Evolutionary conservation across 2,888 invertebrate genomes (phyloP), one percentile per base, ranked within the genome.

Genomic region (Gerris lacustris): DNA sequence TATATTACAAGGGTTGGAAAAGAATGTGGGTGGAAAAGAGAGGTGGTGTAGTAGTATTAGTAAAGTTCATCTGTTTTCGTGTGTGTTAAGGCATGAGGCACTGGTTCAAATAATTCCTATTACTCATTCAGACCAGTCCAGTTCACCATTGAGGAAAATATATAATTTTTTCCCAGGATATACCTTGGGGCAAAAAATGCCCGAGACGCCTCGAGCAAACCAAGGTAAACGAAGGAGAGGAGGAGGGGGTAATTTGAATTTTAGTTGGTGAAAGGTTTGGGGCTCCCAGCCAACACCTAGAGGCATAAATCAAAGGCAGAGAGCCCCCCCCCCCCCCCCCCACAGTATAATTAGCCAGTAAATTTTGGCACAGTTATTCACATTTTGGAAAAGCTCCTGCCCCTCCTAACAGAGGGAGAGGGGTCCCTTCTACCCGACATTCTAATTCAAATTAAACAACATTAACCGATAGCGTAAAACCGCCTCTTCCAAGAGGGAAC

Each of bases 371-470:
- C 15, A 55, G 55, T 55, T 31, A 31, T 31, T 55, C 55, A 55
- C 55, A 55, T 55, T 55, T 55, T 11, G 55, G 55, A 15, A 55
- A 15, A 55, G 15, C 55, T 55, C 55, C 15, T 55, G 11, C 55
- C 55, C 55, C 9, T 11, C 55, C 55, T 11, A 55, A 55, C 11
- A 55, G 55, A 15, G 55, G 55, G 55, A 55, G 55, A 15, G 9
- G 55, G 55, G 55, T 55, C 55, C 15, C 55, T 11, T 55, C 55
- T 55, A 31, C 55, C 15, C 55, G 15, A 55, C 55, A 55, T 55
- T 55, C 55, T 55, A 55, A 55, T 55, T 55, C 55, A 55, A 55
- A 55, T 55, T 55, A 55, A 55, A 55, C 55, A 55, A 55, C 55
- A 55, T 55, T 55, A 55, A 55, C 55, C 55, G 55, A 55, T 55